These are phyloP conservation scores for Eriosoma lanigerum DNA, from an alignment of 1,140 invertebrate genomes.

Conservation along the genomic window DNA sequence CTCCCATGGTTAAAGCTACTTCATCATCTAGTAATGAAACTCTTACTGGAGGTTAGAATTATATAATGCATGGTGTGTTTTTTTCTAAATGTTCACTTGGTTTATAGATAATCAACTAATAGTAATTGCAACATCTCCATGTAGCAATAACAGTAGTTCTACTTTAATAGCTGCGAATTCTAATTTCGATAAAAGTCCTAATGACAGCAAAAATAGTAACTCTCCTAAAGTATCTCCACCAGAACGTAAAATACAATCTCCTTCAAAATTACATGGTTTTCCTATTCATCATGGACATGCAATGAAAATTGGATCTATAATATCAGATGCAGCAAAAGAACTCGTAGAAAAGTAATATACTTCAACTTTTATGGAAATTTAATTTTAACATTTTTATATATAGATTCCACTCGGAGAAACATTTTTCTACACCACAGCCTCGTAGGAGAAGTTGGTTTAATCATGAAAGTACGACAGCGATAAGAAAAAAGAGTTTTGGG, in stretches of 20 bases:
- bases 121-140: conserved; percentile 32
- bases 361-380: not conserved
- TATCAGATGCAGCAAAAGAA: conserved; percentile 43
- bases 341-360: conserved; percentile 43
- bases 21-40: conserved; percentile 74
- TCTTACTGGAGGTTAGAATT: conserved; percentile 65
- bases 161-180: conserved; percentile 35
- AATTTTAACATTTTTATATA: not conserved
- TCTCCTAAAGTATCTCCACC: conserved; percentile 21
- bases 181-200: conserved; percentile 27
- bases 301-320: conserved; percentile 36
- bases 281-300: conserved; percentile 44
- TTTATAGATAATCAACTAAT: conserved; percentile 43
- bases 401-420: conserved; percentile 43
- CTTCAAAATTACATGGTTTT: conserved; percentile 36
- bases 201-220: not conserved
- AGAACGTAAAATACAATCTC: conserved; percentile 45
- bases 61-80: conserved; percentile 41
- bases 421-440: conserved; percentile 35
- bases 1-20: conserved; percentile 65
- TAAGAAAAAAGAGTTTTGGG: conserved; percentile 43
- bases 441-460: conserved; percentile 44
- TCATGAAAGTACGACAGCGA: conserved; percentile 20
- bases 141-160: conserved; percentile 44
- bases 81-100: not conserved